Percentiles rank a stretch among this genome's conserved stretches.
Conservation (phyloP, 2,113 vertebrate genomes). For the Corythoichthys intestinalis region DNA sequence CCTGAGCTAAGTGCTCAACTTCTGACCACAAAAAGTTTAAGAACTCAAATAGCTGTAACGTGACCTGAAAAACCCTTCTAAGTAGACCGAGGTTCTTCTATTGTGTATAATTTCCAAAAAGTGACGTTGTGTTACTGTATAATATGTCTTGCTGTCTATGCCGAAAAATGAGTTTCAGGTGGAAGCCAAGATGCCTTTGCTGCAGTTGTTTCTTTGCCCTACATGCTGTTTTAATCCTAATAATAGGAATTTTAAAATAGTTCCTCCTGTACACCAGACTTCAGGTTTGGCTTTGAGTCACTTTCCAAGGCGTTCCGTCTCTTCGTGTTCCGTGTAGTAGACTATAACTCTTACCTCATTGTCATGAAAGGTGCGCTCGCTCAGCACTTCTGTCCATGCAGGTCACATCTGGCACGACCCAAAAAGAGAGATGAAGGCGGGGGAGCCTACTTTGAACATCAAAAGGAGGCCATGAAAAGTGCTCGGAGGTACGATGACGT, state of each 20-base stretch:
- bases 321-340: constrained; percentile 43
- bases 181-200: constrained; percentile 7
- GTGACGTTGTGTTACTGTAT: not conserved
- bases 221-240: constrained; percentile 41
- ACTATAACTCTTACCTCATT: constrained; percentile 58
- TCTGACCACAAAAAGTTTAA: not conserved
- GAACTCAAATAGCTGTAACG: not conserved
- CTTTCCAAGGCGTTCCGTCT: constrained; percentile 44
- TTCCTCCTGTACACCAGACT: constrained; percentile 9
- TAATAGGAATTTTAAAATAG: constrained; percentile 25
- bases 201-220: not conserved
- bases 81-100: not conserved
- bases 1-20: not conserved
- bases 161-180: constrained; percentile 29
- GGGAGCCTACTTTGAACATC: constrained; percentile 55
- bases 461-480: constrained; percentile 42
- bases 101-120: not conserved
- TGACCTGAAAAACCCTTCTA: not conserved
- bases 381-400: constrained; percentile 39
- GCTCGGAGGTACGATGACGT: constrained; percentile 18
- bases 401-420: constrained; percentile 65
- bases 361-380: constrained; percentile 56
- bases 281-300: constrained; percentile 17
- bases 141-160: not conserved
- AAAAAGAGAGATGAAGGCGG: constrained; percentile 16